Base-by-base conservation (phyloP, 92 coral and sea anemone genomes). In the Parazoanthus swiftii region DNA sequence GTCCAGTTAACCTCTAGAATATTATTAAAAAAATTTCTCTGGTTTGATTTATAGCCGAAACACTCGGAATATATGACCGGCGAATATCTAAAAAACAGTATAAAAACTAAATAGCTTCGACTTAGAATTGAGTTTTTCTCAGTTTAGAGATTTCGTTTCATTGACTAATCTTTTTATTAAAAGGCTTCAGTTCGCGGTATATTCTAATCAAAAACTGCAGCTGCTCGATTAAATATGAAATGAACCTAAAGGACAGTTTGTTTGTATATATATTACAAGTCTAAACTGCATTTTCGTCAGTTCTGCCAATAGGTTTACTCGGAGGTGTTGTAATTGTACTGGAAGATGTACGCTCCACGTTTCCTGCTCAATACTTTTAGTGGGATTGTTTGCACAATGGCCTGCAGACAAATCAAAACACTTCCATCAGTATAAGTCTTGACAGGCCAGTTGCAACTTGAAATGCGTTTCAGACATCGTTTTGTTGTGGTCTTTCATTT, bases 1-100 rank as follows among this genome's bases (percentile, higher is more conserved):
- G 29, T 29, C 78, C n/a, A 42, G 44, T 84, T 84, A 70, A 74
- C 72, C 46, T 66, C 42, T 38, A 44, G 76, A 2, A 81, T 82
- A 25, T 43, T 18, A 67, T 20, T 67, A 29, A 77, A 39, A 80
- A 66, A 37, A 15, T 4, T 54, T 70, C 18, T 13, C 58, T 23
- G 74, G 54, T 42, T 82, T 36, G 18, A 29, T 43, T 70, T 26
- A 26, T 14, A 26, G 33, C 33, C 33, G 66, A 29, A 33, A 35
- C 26, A 72, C 15, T 54, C 79, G n/a, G 33, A 65, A 7, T 1
- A 39, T 26, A 29, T 13, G 20, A 33, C 63, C 71, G 79, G 43
- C 79, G 5, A 15, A 48, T 54, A 76, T 15, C 16, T 54, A 9
- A 15, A 23, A 1, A 8, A 15, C 80, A 76, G 51, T 20, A 5